Evolutionary conservation across 1,140 invertebrate genomes (phyloP), one percentile per base, ranked within the genome.

Genomic region (Zaprionus vittiger): DNA sequence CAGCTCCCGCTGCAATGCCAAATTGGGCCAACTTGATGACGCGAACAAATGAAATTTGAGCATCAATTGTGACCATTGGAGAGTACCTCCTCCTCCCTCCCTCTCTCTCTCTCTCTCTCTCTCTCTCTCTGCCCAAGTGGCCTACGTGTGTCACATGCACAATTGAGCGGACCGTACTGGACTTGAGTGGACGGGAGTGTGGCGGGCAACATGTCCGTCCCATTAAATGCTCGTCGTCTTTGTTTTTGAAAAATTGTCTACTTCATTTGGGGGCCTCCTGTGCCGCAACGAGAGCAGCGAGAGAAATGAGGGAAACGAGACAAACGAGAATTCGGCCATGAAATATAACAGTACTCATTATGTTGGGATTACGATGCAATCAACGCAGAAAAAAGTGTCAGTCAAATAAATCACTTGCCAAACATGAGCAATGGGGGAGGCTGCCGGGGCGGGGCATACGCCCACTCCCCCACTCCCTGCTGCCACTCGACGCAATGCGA

Each of bases 341-440:
- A 91, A 91, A 91, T 91, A 91, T 91, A 91, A 91, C 90, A 91
- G 90, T 90, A 84, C 89, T 91, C 90, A 91, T 91, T 91, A 91
- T 91, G 89, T 82, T 83, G 82, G 89, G 90, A 91, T 91, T 91
- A 91, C 86, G 90, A 91, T 91, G 89, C 90, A 91, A 91, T 91
- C 89, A 91, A 90, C 89, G 85, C 85, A 89, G 85, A 85, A 89
- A 89, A 91, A 91, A 91, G 85, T 91, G 89, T 84, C 85, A 89
- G 85, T 90, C 82, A 89, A 91, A 91, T 91, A 91, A 91, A 91
- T 91, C 89, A 91, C 90, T 90, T 74, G 77, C 73, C 82, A 87
- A 90, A 79, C 85, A 89, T 81, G 85, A 81, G 67, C 70, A 70
- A 86, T 85, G 83, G 65, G 77, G 54, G 37, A 15, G 11, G 31